Percentiles rank a stretch among this genome's conserved stretches.
Evolutionary conservation across 2,113 vertebrate species (phyloP).

Genomic region (Pelobates fuscus): DNA sequence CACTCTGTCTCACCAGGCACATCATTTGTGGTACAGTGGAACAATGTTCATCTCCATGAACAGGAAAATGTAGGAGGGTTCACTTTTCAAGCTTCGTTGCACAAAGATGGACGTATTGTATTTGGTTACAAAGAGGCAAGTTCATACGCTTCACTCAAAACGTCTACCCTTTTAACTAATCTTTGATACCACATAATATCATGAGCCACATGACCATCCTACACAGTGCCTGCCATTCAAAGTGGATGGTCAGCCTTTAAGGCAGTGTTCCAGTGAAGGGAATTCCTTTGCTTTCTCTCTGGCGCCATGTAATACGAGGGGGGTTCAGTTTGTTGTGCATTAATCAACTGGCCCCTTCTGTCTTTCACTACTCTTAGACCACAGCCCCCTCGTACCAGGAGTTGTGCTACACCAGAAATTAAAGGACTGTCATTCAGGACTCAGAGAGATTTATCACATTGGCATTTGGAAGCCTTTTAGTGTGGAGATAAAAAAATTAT

Average conservation of each 20-base stretch:
- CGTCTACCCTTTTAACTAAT: too few species aligned
- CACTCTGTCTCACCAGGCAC: constrained; percentile 70
- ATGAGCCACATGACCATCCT: neutral
- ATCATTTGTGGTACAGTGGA: constrained; percentile 91
- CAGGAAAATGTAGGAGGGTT: constrained; percentile 82
- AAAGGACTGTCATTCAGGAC: neutral
- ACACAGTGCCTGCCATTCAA: neutral
- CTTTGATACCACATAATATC: neutral
- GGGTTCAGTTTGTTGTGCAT: neutral
- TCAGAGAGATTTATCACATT: neutral
- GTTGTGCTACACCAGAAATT: constrained; percentile 1
- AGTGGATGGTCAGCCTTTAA: neutral
- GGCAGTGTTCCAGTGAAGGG: neutral
- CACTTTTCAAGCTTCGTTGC: constrained; percentile 88
- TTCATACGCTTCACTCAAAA: fast-evolving
- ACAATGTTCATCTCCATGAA: constrained; percentile 82
- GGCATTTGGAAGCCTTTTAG: neutral
- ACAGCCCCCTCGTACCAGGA: constrained; percentile 15
- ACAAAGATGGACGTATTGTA: constrained; percentile 80
- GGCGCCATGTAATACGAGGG: neutral
- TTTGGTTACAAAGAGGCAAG: constrained; percentile 91
- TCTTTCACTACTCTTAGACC: neutral
- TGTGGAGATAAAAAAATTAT: neutral
- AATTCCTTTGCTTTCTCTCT: constrained; percentile 2
- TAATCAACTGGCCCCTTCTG: neutral